Base-by-base conservation (phyloP, 1,140 invertebrate genomes). In the Macrocentrus cingulum region DNA sequence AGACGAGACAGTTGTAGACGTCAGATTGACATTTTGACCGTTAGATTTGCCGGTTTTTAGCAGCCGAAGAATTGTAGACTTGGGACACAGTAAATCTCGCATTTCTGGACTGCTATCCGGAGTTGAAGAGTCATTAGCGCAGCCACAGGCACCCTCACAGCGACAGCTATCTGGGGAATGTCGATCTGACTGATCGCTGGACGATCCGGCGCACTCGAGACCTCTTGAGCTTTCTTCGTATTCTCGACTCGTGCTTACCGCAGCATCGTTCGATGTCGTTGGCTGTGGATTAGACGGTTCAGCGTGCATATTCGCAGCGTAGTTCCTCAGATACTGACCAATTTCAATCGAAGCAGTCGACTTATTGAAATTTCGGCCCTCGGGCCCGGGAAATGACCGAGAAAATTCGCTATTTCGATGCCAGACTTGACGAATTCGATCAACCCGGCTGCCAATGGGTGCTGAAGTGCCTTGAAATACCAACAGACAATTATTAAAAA, bases 141-240 rank as follows among this genome's bases (percentile, higher is more conserved):
- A 80, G 0, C 74, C 72, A 37, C 76, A 79, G 32, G 76, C 76
- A 6, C 76, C 75, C 22, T 75, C 68, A 57, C 76, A 78, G 2
- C 56, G 60, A 37, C 76, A 76, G 9, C 5, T 53, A 15, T 9
- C 15, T 5, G 34, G 22, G 23, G 48, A 53, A 53, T 34, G 4
- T 48, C 39, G 29, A 15, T n/a, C 11, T 23, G 9, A 23, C 1
- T 48, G 19, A 2, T 29, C 11, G 46, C 18, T 19, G 2, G 1
- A 13, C 15, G 6, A 13, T 44, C 49, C 11, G 6, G 13, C 39
- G 23, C 59, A 51, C 7, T 60, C 51, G 9, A 16, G 6, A 22
- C 42, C 36, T 53, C 49, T 48, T 51, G 39, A n/a, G 22, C 36
- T 65, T 62, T 19, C 64, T 54, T 29, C 56, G 62, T 18, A 69